phyloP scores from a whole-genome alignment of 2,113 vertebrate species.

The Eclectus roratus region DNA sequence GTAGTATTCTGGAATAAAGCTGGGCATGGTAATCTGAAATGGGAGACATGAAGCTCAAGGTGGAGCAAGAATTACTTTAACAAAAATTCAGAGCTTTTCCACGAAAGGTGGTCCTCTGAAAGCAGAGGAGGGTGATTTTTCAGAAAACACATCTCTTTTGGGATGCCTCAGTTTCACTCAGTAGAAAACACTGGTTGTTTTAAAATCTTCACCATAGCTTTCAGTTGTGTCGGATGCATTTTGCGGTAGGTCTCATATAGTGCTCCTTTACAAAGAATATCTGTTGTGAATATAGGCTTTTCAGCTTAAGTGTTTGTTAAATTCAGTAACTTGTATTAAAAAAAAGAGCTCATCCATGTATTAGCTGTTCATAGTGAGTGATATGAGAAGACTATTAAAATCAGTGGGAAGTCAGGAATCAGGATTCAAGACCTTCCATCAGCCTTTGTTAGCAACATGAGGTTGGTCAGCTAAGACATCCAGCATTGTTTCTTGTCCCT shows the following conservation, averaged over 20 bases:
- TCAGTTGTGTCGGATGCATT: neutral
- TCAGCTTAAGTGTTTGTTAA: neutral
- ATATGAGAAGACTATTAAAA: neutral
- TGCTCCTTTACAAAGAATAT: neutral
- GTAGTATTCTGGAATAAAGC: neutral
- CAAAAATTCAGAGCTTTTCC: neutral
- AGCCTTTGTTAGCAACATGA: neutral
- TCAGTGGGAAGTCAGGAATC: neutral
- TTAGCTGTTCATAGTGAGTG: neutral
- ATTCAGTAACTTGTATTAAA: neutral
- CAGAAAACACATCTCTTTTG: neutral
- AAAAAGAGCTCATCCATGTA: neutral
- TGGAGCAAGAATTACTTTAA: neutral
- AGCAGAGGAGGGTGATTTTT: neutral
- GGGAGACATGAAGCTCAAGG: neutral
- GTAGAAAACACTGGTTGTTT: neutral
- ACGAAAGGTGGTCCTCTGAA: neutral
- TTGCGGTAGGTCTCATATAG: neutral
- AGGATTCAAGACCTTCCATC: neutral
- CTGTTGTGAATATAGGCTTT: neutral
- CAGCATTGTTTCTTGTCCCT: fast-evolving
- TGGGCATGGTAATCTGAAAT: neutral
- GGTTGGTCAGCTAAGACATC: neutral
- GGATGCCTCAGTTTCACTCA: neutral
- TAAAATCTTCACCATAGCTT: neutral